phyloP scores from a whole-genome alignment of 2,888 invertebrate species.

The Agrochola lychnidis region DNA sequence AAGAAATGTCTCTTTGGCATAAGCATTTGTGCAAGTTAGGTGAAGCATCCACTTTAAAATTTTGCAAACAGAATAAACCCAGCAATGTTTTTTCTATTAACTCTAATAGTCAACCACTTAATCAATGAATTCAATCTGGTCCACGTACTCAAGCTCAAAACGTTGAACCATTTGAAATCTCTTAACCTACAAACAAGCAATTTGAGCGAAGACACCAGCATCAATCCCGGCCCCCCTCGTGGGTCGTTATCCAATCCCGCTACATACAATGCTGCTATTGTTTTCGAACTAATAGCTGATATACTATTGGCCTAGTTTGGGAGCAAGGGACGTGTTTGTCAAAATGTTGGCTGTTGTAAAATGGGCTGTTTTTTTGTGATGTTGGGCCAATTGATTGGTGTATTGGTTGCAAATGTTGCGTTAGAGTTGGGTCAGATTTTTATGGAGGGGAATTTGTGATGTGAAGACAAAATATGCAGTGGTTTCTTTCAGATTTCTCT shows the following conservation, averaged over 20 bases:
- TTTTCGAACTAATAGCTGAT: conserved; percentile 43
- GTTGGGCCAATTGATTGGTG: background rate
- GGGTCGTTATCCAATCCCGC: conserved; percentile 51
- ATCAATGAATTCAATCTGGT: conserved; percentile 42
- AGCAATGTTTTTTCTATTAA: background rate
- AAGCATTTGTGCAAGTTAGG: background rate
- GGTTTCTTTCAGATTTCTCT: background rate
- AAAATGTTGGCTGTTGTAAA: conserved; percentile 9
- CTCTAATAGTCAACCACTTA: conserved; percentile 21
- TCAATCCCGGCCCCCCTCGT: conserved; percentile 37
- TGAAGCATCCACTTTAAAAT: background rate
- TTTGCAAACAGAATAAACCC: background rate
- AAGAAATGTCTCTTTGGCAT: background rate
- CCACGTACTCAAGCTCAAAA: conserved; percentile 33
- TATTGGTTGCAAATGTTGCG: conserved; percentile 3
- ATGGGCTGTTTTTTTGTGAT: background rate
- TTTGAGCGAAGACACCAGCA: conserved; percentile 54
- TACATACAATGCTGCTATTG: conserved; percentile 41
- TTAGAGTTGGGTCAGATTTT: background rate
- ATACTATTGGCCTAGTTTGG: conserved; percentile 31
- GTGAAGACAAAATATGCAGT: too few species aligned
- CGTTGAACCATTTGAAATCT: conserved; percentile 47
- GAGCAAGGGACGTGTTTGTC: conserved; percentile 27
- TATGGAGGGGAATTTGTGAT: background rate
- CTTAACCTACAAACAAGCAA: conserved; percentile 50